Evolutionary conservation across 2,113 vertebrate genomes (phyloP).

Genomic region (Oreochromis spilurus): DNA sequence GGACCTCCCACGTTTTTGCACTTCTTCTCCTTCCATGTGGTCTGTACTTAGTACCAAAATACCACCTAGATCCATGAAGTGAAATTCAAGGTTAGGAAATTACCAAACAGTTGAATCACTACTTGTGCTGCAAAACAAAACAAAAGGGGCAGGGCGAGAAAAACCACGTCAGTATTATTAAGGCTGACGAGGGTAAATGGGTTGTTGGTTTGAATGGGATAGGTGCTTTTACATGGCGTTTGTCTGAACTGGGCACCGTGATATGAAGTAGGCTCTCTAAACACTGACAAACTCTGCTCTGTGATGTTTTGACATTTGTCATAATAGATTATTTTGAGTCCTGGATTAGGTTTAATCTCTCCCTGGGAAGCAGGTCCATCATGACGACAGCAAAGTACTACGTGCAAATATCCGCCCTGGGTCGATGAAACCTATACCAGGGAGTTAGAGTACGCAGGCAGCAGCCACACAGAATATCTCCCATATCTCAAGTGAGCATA

Average conservation of each 20-base stretch:
- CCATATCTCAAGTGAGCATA: not conserved
- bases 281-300: not conserved
- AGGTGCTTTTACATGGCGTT: not conserved
- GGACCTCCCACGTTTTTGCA: not conserved
- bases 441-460: not conserved
- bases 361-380: not conserved
- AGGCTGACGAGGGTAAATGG: not conserved
- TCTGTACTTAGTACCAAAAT: not conserved
- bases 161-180: not conserved
- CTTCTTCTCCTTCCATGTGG: not conserved
- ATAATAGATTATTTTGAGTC: slow-evolving; percentile 15
- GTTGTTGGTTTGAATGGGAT: not conserved
- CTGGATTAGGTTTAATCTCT: slow-evolving; percentile 34
- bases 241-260: not conserved
- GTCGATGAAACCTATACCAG: not conserved
- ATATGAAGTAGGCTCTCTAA: not conserved
- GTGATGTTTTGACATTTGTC: slow-evolving; percentile 15
- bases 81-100: not conserved
- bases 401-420: slow-evolving; percentile 5
- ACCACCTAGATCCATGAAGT: not conserved
- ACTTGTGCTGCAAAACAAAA: not conserved
- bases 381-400: not conserved
- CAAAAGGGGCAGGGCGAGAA: not conserved
- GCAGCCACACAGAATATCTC: not conserved
- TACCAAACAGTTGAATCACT: not conserved